Evolutionary conservation across 2,113 vertebrate genomes (phyloP).

Genomic region (Procavia capensis): DNA sequence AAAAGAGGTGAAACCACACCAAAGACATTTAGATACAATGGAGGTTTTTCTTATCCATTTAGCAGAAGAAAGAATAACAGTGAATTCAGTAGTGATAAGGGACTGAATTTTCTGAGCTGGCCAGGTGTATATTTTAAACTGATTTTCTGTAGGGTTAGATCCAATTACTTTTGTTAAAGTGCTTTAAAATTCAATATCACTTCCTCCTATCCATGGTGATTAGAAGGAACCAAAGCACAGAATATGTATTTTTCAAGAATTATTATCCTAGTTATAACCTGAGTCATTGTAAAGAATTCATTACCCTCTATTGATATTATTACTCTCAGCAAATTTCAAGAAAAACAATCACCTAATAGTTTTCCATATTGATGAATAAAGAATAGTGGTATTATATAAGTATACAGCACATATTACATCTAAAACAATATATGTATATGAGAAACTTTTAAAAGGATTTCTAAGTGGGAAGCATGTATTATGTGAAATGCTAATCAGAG

Average conservation of each 20-base stretch:
- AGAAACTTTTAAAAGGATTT: conserved; percentile 45
- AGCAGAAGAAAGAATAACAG: conserved; percentile 43
- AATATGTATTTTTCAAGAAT: conserved; percentile 49
- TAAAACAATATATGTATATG: not conserved
- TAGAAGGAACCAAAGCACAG: not conserved
- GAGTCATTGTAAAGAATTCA: conserved; percentile 13
- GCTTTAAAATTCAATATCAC: conserved; percentile 63
- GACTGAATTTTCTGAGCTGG: conserved; percentile 30
- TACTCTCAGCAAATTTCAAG: not conserved
- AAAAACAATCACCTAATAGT: not conserved
- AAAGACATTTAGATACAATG: not conserved
- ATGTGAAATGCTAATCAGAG: not conserved
- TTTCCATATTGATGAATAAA: not conserved
- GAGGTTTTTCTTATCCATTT: conserved; percentile 26
- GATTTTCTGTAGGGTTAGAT: conserved; percentile 64
- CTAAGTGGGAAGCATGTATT: no score
- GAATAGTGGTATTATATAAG: not conserved
- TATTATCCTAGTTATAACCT: not conserved
- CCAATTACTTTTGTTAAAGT: conserved; percentile 59
- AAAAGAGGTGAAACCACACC: not conserved
- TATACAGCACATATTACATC: not conserved
- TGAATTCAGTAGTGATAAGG: conserved; percentile 30
- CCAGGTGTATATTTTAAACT: conserved; percentile 67
- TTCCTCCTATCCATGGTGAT: conserved; percentile 35
- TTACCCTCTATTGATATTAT: not conserved